Evolutionary conservation across 2,888 invertebrate species (phyloP).

Genomic region (Pemphredon lugubris): DNA sequence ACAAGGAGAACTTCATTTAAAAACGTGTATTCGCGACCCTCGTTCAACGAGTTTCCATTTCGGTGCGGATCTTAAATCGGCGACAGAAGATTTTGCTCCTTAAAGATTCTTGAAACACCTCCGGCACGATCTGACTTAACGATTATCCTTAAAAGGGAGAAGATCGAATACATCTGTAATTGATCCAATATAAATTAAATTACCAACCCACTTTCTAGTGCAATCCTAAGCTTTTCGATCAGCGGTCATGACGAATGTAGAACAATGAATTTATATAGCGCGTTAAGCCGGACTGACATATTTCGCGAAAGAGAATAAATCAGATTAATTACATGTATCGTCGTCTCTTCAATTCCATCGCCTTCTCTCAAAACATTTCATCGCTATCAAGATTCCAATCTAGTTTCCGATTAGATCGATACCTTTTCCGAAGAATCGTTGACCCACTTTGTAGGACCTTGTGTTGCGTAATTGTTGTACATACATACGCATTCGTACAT

Average conservation of each 20-base stretch:
- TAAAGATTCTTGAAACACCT: conserved; percentile 28
- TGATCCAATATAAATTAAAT: conserved; percentile 13
- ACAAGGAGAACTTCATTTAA: conserved; percentile 47
- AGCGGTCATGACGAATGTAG: too few relatives aligned
- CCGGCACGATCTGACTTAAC: conserved; percentile 13
- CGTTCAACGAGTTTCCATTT: conserved; percentile 45
- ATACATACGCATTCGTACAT: conserved; percentile 44
- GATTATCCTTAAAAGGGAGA: conserved; percentile 39
- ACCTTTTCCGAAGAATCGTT: conserved; percentile 51
- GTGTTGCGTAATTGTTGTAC: conserved; percentile 59
- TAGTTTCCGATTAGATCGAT: not conserved
- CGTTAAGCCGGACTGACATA: too few relatives aligned
- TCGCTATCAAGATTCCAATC: not conserved
- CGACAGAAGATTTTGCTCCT: conserved; percentile 35
- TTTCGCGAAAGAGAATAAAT: too few relatives aligned
- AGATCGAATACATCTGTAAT: conserved; percentile 22
- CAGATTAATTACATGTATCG: too few relatives aligned
- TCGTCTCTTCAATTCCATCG: too few relatives aligned
- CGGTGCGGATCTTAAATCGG: conserved; percentile 20
- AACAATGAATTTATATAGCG: too few relatives aligned
- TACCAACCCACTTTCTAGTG: conserved; percentile 31
- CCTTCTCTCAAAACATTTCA: too few relatives aligned
- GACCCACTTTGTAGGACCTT: conserved; percentile 61
- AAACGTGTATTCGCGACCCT: conserved; percentile 8
- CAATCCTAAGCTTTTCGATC: not conserved